Evolutionary conservation across 30 jellyfish, hydroid and myxozoan species (phyloP).

Genomic region (Hydractinia echinata): DNA sequence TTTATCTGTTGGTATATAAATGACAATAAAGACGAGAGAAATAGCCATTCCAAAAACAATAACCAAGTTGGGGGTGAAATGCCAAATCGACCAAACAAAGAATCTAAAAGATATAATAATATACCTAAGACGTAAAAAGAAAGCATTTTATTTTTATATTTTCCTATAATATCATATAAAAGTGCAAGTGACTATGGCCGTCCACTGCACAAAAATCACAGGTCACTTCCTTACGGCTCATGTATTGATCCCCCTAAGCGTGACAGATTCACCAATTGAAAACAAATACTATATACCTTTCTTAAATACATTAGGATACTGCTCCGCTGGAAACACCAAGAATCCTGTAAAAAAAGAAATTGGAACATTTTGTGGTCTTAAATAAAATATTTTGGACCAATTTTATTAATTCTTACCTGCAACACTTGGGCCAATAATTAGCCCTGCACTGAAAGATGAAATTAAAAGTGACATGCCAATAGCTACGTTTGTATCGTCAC

Average conservation of each 20-base stretch:
- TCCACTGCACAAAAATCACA: no score
- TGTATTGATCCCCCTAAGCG: no score
- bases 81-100: background rate
- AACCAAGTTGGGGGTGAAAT: slow-evolving; percentile 5
- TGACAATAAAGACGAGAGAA: background rate
- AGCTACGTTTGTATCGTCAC: slow-evolving; percentile 12
- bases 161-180: no score
- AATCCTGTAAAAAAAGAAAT: slow-evolving; percentile 16
- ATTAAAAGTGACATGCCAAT: slow-evolving; percentile 13
- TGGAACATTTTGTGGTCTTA: background rate
- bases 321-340: slow-evolving; percentile 18
- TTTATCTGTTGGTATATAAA: slow-evolving; percentile 5
- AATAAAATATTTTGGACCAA: background rate
- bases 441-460: slow-evolving; percentile 8
- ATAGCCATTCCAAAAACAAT: slow-evolving; percentile 10
- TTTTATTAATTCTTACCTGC: background rate
- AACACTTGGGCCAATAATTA: slow-evolving; percentile 21
- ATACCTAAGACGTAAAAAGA: background rate
- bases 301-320: background rate
- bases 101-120: background rate
- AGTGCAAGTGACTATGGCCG: no score
- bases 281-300: background rate
- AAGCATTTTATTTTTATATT: background rate
- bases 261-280: no score
- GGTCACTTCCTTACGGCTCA: no score